Evolutionary conservation across 2,888 invertebrate genomes (phyloP).

Genomic region (Nomada fabriciana): DNA sequence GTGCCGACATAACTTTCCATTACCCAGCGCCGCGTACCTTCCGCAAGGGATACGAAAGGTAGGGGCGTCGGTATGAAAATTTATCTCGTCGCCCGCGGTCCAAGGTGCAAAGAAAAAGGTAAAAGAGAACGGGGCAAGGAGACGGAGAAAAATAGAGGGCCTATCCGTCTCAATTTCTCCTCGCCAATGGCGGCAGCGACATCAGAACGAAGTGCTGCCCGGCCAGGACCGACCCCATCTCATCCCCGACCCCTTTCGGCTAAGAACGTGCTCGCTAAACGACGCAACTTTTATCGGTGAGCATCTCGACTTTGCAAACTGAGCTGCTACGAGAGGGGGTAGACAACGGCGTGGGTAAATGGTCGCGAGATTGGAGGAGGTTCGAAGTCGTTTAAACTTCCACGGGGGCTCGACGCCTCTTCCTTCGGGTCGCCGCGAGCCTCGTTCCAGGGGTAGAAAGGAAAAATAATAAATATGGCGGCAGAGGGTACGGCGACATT

Average conservation of each 20-base stretch:
- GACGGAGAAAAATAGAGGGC: not conserved
- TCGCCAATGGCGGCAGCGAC: not conserved
- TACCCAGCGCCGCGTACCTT: conserved; percentile 7
- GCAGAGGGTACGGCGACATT: not conserved
- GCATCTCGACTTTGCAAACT: conserved; percentile 69
- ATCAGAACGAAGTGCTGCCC: conserved; percentile 3
- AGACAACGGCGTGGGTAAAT: conserved; percentile 28
- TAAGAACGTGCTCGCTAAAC: conserved; percentile 63
- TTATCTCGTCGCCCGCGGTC: conserved; percentile 32
- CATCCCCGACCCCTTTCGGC: conserved; percentile 22
- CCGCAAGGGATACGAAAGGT: conserved; percentile 4
- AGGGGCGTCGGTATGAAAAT: conserved; percentile 35
- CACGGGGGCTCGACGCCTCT: conserved; percentile 63
- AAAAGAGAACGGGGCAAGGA: not conserved
- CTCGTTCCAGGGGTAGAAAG: conserved; percentile 11
- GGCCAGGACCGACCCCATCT: not conserved
- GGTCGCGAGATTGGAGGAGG: conserved; percentile 48
- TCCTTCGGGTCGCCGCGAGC: conserved; percentile 61
- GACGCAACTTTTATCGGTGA: conserved; percentile 72
- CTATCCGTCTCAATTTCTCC: conserved; percentile 51
- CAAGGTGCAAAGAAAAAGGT: not conserved
- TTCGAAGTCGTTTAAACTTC: conserved; percentile 72
- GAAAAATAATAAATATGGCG: conserved; percentile 36
- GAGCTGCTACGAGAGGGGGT: conserved; percentile 58
- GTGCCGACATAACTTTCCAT: conserved; percentile 36